Conservation (phyloP, 92 coral and sea anemone species). For the Metridium senile region DNA sequence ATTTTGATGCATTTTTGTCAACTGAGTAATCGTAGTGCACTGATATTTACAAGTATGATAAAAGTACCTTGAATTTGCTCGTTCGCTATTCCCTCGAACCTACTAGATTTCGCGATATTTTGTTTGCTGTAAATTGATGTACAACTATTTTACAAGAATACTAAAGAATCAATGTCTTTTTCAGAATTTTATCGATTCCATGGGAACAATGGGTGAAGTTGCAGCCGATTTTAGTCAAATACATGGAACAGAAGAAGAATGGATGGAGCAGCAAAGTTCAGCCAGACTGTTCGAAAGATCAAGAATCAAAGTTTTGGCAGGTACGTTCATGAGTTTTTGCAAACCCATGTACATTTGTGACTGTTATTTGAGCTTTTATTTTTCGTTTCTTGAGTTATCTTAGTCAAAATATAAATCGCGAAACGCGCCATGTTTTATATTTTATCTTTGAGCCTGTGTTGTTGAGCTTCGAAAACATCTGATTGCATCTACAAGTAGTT, state of each 20-base stretch:
- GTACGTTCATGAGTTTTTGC: conserved; percentile 25
- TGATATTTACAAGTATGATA: not conserved
- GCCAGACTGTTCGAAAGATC: conserved; percentile 98
- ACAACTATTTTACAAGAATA: not conserved
- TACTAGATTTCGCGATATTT: not conserved
- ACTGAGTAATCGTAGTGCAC: not conserved
- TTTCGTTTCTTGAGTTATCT: conserved; percentile 14
- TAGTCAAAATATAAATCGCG: conserved; percentile 4
- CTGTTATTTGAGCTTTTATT: not conserved
- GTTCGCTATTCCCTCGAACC: not conserved
- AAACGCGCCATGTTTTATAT: not conserved
- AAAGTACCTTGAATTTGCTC: not conserved
- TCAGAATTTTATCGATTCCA: conserved; percentile 87
- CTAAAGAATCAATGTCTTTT: conserved; percentile 9
- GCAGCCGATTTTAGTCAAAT: conserved; percentile 55
- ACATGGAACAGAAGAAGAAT: conserved; percentile 73
- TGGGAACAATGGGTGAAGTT: conserved; percentile 94
- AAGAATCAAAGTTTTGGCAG: conserved; percentile 98
- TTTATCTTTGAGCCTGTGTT: not conserved
- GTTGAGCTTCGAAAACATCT: not conserved
- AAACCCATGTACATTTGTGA: not conserved
- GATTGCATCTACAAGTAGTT: not conserved
- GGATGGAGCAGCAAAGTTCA: conserved; percentile 96
- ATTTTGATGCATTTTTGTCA: not conserved
- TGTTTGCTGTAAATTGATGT: not conserved